phyloP scores from a whole-genome alignment of 2,888 invertebrate genomes.

The Criorhina ranunculi region DNA sequence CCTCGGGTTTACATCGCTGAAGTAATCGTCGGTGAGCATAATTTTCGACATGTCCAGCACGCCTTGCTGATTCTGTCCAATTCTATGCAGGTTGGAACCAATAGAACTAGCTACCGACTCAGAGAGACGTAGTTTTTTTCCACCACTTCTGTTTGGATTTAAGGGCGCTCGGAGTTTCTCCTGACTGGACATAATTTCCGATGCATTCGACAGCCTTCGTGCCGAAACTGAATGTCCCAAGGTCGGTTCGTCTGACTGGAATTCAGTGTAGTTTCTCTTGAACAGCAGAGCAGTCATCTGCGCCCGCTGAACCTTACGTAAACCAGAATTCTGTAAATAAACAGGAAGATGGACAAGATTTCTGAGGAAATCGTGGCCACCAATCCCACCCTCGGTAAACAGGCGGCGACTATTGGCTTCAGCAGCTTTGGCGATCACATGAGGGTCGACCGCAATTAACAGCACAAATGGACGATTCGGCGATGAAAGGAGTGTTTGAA shows the following conservation, averaged over 20 bases:
- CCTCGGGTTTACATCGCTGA: constrained; percentile 98
- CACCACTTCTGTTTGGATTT: constrained; percentile 86
- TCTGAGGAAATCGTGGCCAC: constrained; percentile 96
- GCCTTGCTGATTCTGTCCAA: constrained; percentile 88
- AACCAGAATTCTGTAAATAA: constrained; percentile 98
- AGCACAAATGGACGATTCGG: constrained; percentile 97
- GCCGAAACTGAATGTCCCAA: constrained; percentile 87
- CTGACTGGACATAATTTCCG: constrained; percentile 92
- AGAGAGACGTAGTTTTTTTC: constrained; percentile 91
- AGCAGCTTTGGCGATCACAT: constrained; percentile 98
- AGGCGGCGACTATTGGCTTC: constrained; percentile 94
- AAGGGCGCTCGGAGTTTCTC: constrained; percentile 88
- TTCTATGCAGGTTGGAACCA: constrained; percentile 93
- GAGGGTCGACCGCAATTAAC: constrained; percentile 98
- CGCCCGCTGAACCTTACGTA: constrained; percentile 94
- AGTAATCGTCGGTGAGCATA: constrained; percentile 98
- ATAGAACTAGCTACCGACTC: constrained; percentile 96
- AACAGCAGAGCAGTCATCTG: constrained; percentile 89
- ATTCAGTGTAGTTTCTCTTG: constrained; percentile 82
- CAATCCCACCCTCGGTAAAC: constrained; percentile 93
- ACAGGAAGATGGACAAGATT: constrained; percentile 99
- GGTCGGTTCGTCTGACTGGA: constrained; percentile 82
- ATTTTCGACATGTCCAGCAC: constrained; percentile 88
- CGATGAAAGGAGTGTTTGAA: constrained; percentile 97
- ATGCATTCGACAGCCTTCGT: constrained; percentile 91